Evolutionary conservation across 92 coral and sea anemone genomes (phyloP), one percentile per base, ranked within the genome.

Genomic region (Bergia puertoricense): DNA sequence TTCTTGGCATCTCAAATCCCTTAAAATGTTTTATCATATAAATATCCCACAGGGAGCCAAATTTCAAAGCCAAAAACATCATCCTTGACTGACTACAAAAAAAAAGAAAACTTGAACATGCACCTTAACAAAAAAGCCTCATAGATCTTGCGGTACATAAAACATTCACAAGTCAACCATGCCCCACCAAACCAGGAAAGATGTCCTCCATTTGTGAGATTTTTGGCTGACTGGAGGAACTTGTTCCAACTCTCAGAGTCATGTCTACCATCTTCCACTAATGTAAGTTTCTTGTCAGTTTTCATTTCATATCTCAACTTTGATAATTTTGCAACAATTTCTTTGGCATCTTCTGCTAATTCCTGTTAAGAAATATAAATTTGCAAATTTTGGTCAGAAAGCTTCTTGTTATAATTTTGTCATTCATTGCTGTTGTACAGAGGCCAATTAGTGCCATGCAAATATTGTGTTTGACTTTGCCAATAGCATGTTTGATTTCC

Each of bases 71-170:
- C 18, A 23, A 78, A 78, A 15, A 7, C 13, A 5, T 59, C 30
- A 30, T 5, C 11, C 14, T 22, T 20, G 46, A 1, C 15, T 37
- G 18, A 37, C 18, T 13, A 40, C 8, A 80, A 14, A 40, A 1
- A 30, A 30, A 36, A 6, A 42, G 8, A 45, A 51, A 48, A 72
- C 67, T 46, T 37, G 23, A 36, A 69, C 11, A 23, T 9, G 14
- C 41, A 96, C 99, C 99, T 96, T 14, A 92, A 83, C 44, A 91
- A 89, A 81, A 90, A 89, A 10, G 99, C 97, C 82, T 97, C 98
- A 81, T 91, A 95, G 78, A 97, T 95, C 86, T 94, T 95, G 76
- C 99, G 97, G 71, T 97, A 97, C 99, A 97, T 90, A 75, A 92
- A 90, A 66, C 98, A 94, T 81, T 97, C 99, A 77, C 95, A 93